Evolutionary conservation across 2,797 vertebrate species (phyloP).

Genomic region (Gila robusta): DNA sequence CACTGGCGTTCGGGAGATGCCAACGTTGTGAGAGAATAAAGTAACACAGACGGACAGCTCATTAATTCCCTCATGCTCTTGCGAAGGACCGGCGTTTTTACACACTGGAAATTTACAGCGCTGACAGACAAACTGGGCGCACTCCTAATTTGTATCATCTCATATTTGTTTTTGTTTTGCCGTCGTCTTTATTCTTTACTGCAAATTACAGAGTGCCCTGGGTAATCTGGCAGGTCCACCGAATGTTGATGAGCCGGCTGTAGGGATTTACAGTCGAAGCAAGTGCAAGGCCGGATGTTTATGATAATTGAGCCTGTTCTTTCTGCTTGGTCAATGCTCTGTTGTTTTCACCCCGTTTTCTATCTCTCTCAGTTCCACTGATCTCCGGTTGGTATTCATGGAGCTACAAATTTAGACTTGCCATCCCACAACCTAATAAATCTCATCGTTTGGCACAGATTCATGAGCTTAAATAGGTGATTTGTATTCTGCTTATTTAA

Average conservation of each 20-base stretch:
- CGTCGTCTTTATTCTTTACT: conserved; percentile 84
- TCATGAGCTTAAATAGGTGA: conserved; percentile 27
- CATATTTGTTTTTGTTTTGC: conserved; percentile 84
- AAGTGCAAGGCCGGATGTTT: conserved; percentile 76
- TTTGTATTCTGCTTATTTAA: conserved; percentile 45
- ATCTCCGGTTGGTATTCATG: conserved; percentile 37
- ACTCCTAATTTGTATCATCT: conserved; percentile 82
- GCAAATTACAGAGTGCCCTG: conserved; percentile 80
- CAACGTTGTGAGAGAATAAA: conserved; percentile 75
- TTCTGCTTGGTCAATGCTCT: conserved; percentile 72
- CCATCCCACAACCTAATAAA: conserved; percentile 45
- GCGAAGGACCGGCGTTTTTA: conserved; percentile 71
- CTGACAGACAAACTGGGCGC: conserved; percentile 77
- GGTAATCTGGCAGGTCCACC: conserved; percentile 76
- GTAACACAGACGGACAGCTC: conserved; percentile 78
- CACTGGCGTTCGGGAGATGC: conserved; percentile 71
- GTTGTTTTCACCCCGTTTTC: conserved; percentile 53
- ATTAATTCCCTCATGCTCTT: conserved; percentile 75
- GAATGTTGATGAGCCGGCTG: conserved; percentile 77
- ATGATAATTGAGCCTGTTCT: conserved; percentile 81
- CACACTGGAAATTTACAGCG: conserved; percentile 74
- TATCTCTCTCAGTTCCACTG: conserved; percentile 47
- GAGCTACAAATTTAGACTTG: conserved; percentile 28
- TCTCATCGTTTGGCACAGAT: conserved; percentile 22
- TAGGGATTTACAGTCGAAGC: conserved; percentile 70